These are phyloP conservation scores for Anoplolepis gracilipes DNA, from an alignment of 1,140 invertebrate genomes.

Conservation along the genomic window DNA sequence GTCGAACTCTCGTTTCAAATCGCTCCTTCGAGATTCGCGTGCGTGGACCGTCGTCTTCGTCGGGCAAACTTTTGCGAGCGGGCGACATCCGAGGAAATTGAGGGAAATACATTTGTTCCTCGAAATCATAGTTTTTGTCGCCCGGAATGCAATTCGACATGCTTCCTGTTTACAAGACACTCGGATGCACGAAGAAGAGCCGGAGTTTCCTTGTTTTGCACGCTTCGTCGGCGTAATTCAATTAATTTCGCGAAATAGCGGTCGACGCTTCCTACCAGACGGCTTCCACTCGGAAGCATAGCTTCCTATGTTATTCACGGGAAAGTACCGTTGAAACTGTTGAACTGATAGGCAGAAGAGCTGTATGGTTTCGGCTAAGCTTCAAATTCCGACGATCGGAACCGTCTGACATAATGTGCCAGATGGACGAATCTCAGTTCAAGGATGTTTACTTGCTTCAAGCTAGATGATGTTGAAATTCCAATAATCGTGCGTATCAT, in stretches of 20 bases:
- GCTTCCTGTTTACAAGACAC: conserved; percentile 52
- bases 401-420: conserved; percentile 62
- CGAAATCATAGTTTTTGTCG: conserved; percentile 28
- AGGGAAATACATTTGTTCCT: neutral
- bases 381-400: conserved; percentile 56
- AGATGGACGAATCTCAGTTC: conserved; percentile 66
- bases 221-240: conserved; percentile 56
- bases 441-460: conserved; percentile 61
- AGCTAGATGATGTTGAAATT: conserved; percentile 59
- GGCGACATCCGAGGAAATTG: conserved; percentile 15
- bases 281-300: conserved; percentile 15
- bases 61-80: neutral
- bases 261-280: conserved; percentile 29
- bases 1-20: neutral
- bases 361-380: conserved; percentile 16
- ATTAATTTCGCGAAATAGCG: conserved; percentile 61
- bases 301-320: conserved; percentile 51
- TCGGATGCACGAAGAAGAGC: conserved; percentile 22
- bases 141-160: conserved; percentile 39
- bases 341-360: conserved; percentile 34
- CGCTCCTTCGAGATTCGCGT: conserved; percentile 13
- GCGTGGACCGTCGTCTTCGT: neutral
- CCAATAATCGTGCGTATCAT: conserved; percentile 52
- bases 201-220: conserved; percentile 8
- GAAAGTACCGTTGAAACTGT: neutral